Percentiles rank a stretch among this genome's conserved stretches.
These are phyloP conservation scores for Oreohelix idahoensis DNA, from an alignment of 1,140 invertebrate genomes.

Conservation along the genomic window DNA sequence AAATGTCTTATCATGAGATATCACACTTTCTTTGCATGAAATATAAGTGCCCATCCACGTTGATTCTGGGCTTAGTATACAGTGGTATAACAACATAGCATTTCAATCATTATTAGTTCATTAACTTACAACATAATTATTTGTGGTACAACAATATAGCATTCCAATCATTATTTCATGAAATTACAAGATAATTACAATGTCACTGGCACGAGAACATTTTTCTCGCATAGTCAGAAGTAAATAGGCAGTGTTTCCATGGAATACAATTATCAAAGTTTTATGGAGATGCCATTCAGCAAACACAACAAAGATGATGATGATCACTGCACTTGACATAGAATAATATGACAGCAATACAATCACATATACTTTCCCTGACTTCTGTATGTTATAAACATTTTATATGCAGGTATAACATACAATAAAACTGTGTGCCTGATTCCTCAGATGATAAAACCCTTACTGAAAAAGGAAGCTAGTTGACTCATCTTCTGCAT, in stretches of 20 bases:
- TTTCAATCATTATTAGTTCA: too few species aligned
- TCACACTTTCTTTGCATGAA: too few species aligned
- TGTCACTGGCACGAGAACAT: not conserved
- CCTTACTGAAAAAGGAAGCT: too few species aligned
- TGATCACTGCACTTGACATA: too few species aligned
- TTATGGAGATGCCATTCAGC: constrained; percentile 24
- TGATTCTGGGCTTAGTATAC: too few species aligned
- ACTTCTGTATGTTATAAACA: not conserved
- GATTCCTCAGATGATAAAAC: too few species aligned
- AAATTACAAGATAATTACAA: not conserved
- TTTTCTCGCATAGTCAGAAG: not conserved
- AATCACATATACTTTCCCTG: not conserved
- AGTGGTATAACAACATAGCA: too few species aligned
- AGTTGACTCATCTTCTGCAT: too few species aligned
- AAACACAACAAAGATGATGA: too few species aligned
- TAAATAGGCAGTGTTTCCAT: constrained; percentile 24
- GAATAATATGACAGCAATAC: not conserved
- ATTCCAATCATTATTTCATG: not conserved
- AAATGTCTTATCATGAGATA: too few species aligned
- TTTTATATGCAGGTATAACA: not conserved
- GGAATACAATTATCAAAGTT: constrained; percentile 37
- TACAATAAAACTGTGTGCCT: too few species aligned
- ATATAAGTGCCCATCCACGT: too few species aligned
- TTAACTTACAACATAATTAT: not conserved
- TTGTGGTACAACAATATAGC: not conserved